Evolutionary conservation across 2,888 invertebrate species (phyloP), one percentile per base, ranked within the genome.

Genomic region (Pyrrhia umbra): DNA sequence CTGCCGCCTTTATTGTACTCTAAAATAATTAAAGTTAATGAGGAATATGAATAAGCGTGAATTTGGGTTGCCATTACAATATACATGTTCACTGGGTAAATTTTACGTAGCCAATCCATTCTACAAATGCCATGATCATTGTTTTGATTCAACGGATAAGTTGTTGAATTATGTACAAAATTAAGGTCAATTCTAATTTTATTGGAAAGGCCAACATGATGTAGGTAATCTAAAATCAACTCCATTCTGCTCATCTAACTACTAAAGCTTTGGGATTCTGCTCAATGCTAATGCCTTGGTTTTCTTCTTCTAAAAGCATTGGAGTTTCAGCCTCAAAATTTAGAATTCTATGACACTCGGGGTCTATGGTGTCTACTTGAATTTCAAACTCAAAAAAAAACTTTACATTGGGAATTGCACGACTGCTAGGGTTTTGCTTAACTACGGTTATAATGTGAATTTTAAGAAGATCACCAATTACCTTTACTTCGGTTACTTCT

Each of bases 1-100:
- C 90, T 56, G 90, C 88, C 83, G 91, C 88, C 81, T 93, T 91
- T 79, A 93, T 83, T 79, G 85, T 88, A 65, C 88, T 90, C 95
- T 94, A 93, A 87, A 94, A 93, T 87, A 79, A 90, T 58, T n/a
- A n/a, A 88, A 91, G 87, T 90, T 89, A 87, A 81, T 84, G 67
- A 81, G 87, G 50, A 77, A 76, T 76, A 80, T 88, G 79, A 88
- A 80, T 86, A 92, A 93, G 92, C 92, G 78, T 85, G 69, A 88
- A 68, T 70, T 16, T 72, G 85, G 86, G 62, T 39, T 80, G 83
- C 61, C 54, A 40, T 52, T 51, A 69, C 52, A 54, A 49, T 50
- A 10, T 9, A 27, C n/a, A 51, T 59, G 46, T 66, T 27, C n/a
- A n/a, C 46, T 57, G 42, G 57, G 39, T 40, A 61, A 39, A 13